Conservation (phyloP, 2,113 vertebrate species). For the Danionella cerebrum region DNA sequence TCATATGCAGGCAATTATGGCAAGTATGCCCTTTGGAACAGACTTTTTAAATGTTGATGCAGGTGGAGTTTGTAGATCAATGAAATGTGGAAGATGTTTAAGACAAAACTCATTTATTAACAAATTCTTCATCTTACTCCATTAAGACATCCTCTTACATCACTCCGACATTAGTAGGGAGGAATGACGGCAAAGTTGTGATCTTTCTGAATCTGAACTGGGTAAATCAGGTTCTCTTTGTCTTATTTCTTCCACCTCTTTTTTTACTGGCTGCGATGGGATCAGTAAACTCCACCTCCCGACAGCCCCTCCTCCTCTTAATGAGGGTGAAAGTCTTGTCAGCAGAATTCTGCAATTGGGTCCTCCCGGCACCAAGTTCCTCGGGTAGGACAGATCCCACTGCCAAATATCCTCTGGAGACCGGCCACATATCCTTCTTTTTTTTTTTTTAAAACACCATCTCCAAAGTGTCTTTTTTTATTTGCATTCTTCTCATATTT, state of each 20-base stretch:
- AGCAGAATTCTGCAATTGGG: slow-evolving; percentile 99
- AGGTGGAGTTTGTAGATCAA: too few species aligned
- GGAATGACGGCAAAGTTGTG: background rate
- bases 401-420: slow-evolving; percentile 56
- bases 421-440: slow-evolving; percentile 20
- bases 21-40: too few species aligned
- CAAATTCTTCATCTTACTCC: too few species aligned
- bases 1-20: too few species aligned
- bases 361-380: slow-evolving; percentile 99
- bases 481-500: background rate
- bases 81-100: background rate
- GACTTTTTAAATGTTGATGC: too few species aligned
- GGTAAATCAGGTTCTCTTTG: slow-evolving; percentile 20
- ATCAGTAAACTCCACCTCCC: slow-evolving; percentile 99
- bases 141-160: too few species aligned
- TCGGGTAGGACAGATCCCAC: slow-evolving; percentile 86
- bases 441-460: slow-evolving; percentile 16
- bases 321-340: slow-evolving; percentile 99
- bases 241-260: slow-evolving; percentile 46
- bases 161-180: background rate
- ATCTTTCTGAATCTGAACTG: too few species aligned
- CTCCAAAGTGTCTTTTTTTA: background rate
- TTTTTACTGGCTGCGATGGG: slow-evolving; percentile 84
- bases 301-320: slow-evolving; percentile 98
- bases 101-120: background rate